A percentile compares a stretch with the other conserved stretches of the same genome.
These are phyloP conservation scores for Tiliqua scincoides DNA, from an alignment of 2,113 vertebrate genomes.

Conservation along the genomic window DNA sequence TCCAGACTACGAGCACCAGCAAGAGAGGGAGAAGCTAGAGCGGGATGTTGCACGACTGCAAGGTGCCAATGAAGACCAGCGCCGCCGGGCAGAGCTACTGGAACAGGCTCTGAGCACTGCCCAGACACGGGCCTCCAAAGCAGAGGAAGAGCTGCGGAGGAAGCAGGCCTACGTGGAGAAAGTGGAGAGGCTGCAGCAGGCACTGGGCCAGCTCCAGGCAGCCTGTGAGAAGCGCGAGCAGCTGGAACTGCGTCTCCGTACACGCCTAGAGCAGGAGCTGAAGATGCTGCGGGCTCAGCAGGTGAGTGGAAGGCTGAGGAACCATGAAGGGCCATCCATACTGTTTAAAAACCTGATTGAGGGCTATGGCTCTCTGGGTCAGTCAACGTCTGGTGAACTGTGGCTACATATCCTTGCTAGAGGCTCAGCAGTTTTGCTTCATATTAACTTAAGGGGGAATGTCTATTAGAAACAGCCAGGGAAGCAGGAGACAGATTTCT, in stretches of 20 bases:
- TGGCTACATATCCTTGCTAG: not conserved
- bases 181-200: slow-evolving; percentile 92
- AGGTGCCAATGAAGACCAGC: slow-evolving; percentile 87
- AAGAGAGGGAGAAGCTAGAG: slow-evolving; percentile 88
- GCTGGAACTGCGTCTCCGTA: slow-evolving; percentile 90
- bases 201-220: slow-evolving; percentile 92
- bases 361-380: accelerated
- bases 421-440: not conserved
- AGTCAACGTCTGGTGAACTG: not conserved
- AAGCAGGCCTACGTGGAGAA: slow-evolving; percentile 95
- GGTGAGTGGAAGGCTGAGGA: slow-evolving; percentile 70
- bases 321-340: accelerated
- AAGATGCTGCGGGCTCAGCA: slow-evolving; percentile 92
- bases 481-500: too few species aligned
- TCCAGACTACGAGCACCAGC: slow-evolving; percentile 89
- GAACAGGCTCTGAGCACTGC: slow-evolving; percentile 89
- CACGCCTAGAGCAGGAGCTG: slow-evolving; percentile 93
- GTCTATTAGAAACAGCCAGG: not conserved
- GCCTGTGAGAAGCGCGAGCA: slow-evolving; percentile 95
- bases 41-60: slow-evolving; percentile 85
- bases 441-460: not conserved
- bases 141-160: slow-evolving; percentile 90
- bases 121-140: slow-evolving; percentile 84
- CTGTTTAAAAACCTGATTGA: accelerated
- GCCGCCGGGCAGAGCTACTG: slow-evolving; percentile 86